Percentiles rank a stretch among this genome's conserved stretches.
Conservation (phyloP, 2,113 vertebrate species). For the Nesoenas mayeri region DNA sequence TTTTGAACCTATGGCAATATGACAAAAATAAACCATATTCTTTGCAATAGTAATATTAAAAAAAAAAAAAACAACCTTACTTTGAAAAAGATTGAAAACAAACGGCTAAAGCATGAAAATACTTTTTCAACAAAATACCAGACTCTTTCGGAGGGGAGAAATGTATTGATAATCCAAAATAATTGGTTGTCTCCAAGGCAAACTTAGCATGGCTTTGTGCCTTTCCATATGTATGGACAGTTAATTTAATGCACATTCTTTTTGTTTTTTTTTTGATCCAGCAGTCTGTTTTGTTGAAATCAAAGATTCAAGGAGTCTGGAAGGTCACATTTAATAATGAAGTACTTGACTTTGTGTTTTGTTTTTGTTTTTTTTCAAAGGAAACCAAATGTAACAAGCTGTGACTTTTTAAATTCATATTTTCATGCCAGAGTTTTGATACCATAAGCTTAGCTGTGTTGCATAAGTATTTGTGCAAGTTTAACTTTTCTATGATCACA, state of each 20-base stretch:
- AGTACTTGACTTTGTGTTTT: not conserved
- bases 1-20: not conserved
- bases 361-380: not conserved
- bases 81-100: not conserved
- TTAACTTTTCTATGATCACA: not conserved
- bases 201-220: not conserved
- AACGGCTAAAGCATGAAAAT: not conserved
- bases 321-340: slow-evolving; percentile 6
- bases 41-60: not conserved
- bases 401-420: not conserved
- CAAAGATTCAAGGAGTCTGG: not conserved
- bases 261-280: not conserved
- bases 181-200: not conserved
- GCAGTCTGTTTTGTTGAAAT: not conserved
- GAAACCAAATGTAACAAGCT: not conserved
- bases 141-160: not conserved
- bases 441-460: not conserved
- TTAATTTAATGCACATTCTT: not conserved
- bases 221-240: not conserved
- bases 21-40: not conserved
- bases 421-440: not conserved
- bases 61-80: not conserved
- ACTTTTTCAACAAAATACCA: not conserved
- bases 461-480: not conserved
- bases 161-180: not conserved